Percentiles rank a stretch among this genome's conserved stretches.
These are phyloP conservation scores for Aspidiotus destructor DNA, from an alignment of 2,888 invertebrate genomes.

Conservation along the genomic window DNA sequence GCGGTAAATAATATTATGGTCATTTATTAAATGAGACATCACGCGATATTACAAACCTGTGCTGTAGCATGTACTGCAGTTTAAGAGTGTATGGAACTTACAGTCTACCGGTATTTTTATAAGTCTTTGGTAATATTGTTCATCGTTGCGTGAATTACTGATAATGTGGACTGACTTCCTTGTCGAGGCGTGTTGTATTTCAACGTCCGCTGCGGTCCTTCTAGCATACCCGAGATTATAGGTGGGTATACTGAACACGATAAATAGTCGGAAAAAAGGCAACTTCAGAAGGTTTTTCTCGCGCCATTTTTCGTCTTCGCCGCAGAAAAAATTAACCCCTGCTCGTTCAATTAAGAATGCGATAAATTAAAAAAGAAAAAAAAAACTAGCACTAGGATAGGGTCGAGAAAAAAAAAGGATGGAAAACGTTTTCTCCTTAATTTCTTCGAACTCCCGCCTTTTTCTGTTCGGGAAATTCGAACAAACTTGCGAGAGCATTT, in stretches of 20 bases:
- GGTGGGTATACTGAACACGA: constrained; percentile 2
- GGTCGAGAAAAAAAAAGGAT: no score
- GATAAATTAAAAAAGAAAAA: constrained; percentile 9
- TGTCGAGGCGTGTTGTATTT: neutral
- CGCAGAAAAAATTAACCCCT: constrained; percentile 15
- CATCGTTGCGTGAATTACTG: constrained; percentile 30
- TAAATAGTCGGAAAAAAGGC: neutral
- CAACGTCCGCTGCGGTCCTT: neutral
- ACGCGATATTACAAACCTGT: constrained; percentile 19
- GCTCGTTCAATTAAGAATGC: constrained; percentile 20
- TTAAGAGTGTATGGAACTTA: neutral
- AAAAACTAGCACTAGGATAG: no score
- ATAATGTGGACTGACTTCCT: constrained; percentile 23
- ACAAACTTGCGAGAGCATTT: no score
- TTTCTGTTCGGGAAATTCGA: no score
- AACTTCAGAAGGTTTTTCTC: constrained; percentile 7
- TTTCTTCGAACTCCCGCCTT: no score
- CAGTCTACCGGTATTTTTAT: neutral
- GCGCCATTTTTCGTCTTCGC: no score
- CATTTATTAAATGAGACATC: constrained; percentile 32
- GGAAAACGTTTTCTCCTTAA: no score
- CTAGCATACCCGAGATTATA: neutral
- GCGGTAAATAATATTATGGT: constrained; percentile 24
- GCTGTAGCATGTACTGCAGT: neutral
- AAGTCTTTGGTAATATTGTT: constrained; percentile 31